A percentile compares a stretch with the other conserved stretches of the same genome.
These are phyloP conservation scores for Pachypanchax playfairii DNA, from an alignment of 2,113 vertebrate species.

Conservation along the genomic window DNA sequence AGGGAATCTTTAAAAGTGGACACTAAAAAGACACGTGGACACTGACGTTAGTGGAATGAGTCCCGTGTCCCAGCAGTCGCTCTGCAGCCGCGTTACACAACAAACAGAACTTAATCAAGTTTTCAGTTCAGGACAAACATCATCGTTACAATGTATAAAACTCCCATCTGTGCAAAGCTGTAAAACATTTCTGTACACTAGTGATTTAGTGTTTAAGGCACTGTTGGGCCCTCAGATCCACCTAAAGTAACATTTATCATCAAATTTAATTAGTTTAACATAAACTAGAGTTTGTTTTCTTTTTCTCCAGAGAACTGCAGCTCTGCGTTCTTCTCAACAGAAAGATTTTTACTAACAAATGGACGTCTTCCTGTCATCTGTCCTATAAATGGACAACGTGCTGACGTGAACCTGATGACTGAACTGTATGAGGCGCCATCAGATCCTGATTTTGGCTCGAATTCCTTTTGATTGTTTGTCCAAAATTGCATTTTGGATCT, in stretches of 20 bases:
- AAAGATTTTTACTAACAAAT: conserved; percentile 13
- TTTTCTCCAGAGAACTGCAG: conserved; percentile 4
- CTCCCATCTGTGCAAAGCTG: conserved; percentile 23
- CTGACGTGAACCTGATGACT: conserved; percentile 27
- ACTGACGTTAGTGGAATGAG: conserved; percentile 29
- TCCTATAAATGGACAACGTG: conserved; percentile 43
- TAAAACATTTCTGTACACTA: conserved; percentile 24
- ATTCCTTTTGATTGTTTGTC: background rate
- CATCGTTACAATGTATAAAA: conserved; percentile 21
- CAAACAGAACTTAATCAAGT: background rate
- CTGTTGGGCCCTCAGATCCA: conserved; percentile 25
- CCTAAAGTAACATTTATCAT: conserved; percentile 13
- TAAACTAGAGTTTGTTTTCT: background rate
- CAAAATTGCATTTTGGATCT: conserved; percentile 14
- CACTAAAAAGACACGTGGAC: conserved; percentile 23
- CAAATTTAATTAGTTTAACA: conserved; percentile 5
- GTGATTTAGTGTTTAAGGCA: conserved; percentile 70
- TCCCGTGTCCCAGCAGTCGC: background rate
- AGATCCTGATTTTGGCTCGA: conserved; percentile 11
- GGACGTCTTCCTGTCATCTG: conserved; percentile 22
- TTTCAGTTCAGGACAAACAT: conserved; percentile 25
- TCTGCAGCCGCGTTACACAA: background rate
- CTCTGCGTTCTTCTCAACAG: background rate
- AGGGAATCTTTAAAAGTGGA: conserved; percentile 27
- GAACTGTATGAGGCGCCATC: conserved; percentile 1